Evolutionary conservation across 2,888 invertebrate genomes (phyloP), one percentile per base, ranked within the genome.

Genomic region (Bibio marci): DNA sequence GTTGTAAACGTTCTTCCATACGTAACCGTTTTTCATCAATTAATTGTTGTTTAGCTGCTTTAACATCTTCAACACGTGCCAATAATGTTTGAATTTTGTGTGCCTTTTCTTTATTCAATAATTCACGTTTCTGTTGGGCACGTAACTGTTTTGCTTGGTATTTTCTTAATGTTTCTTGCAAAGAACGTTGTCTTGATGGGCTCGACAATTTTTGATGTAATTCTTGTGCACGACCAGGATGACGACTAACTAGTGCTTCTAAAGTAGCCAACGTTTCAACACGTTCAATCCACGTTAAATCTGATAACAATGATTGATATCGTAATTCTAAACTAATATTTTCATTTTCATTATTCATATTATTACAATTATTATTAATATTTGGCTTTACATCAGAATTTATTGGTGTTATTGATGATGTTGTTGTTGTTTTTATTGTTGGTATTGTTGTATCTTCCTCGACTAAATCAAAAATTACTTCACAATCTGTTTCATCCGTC

Each of bases 141-240:
- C 86, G 74, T 0, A 83, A 85, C 54, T 94, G 91, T 54, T 91
- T 91, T 1, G 82, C 83, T 59, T 92, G 88, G 48, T 90, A 82
- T 44, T 73, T 64, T 38, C 70, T 63, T 15, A 88, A 59, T 0
- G 88, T 86, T 53, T 85, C 85, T 19, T 81, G 77, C n/a, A 85
- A 53, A n/a, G 82, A 80, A 45, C 83, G 75, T 30, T 83, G 70
- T n/a, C 87, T 69, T 2, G 87, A 82, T 0, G 92, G 92, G 35
- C 87, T 88, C 0, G 90, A 90, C 8, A 37, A n/a, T 56, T 94
- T 95, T 48, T 91, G 90, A 59, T 94, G 94, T 33, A 95, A 67
- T 48, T 92, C 87, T 43, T 88, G 74, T 0, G 90, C 91, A 39
- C 92, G 53, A 38, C 90, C 94, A 0, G 95, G 94, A 56, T 88